These are phyloP conservation scores for Microplitis mediator DNA, from an alignment of 1,140 invertebrate genomes.

Conservation along the genomic window DNA sequence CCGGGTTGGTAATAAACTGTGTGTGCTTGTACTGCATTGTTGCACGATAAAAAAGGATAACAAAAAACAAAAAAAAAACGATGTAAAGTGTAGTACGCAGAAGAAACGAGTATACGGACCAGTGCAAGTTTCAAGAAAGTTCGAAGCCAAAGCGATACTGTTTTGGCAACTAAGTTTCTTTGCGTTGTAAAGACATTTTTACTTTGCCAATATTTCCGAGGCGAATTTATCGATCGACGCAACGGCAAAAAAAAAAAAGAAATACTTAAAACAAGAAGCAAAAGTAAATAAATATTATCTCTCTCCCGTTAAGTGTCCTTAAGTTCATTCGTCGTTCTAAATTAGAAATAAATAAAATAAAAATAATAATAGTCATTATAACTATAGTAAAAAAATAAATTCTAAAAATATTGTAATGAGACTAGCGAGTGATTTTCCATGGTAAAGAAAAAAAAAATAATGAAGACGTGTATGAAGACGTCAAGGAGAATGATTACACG, in stretches of 20 bases:
- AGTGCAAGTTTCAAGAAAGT: conserved; percentile 15
- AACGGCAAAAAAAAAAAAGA: background rate
- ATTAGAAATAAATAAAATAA: background rate
- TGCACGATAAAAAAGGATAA: background rate
- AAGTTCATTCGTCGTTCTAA: background rate
- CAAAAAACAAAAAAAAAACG: background rate
- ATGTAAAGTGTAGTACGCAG: conserved; percentile 3
- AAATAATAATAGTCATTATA: background rate
- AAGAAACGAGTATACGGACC: background rate
- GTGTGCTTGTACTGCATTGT: background rate
- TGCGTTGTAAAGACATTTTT: conserved; percentile 2
- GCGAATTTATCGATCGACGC: background rate
- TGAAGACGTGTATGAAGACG: background rate
- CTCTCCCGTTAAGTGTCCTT: conserved; percentile 9
- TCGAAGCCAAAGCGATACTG: background rate
- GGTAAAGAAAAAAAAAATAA: background rate
- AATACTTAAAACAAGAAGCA: background rate
- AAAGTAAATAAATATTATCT: background rate
- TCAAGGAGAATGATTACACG: conserved; percentile 19
- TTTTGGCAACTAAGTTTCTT: conserved; percentile 8
- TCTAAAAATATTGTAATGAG: conserved; percentile 11
- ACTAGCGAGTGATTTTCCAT: background rate
- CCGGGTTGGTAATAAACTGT: conserved; percentile 2
- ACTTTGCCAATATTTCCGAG: conserved; percentile 11
- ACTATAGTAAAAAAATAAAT: background rate